Base-by-base conservation (phyloP, 1,140 invertebrate species). In the Drosophila eugracilis region DNA sequence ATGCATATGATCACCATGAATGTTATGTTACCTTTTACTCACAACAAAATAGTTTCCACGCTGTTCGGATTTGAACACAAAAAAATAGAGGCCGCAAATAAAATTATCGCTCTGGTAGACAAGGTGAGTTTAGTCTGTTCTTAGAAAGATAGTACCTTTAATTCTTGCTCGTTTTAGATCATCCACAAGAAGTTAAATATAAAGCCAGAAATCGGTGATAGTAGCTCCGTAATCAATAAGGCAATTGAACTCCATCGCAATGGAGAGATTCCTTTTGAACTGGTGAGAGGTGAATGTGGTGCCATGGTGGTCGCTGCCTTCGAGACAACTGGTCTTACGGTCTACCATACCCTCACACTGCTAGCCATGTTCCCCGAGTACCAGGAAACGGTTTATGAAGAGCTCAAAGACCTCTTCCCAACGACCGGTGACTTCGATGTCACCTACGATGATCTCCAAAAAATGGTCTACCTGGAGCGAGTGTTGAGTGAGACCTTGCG, bases 381-480 rank as follows among this genome's bases (percentile, higher is more conserved):
- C 59, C 93, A 96, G 92, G 81, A 93, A 5, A 93, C 92, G 78
- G 89, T 93, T 2, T 93, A 93, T 37, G 91, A 94, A 30, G 96
- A 96, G 90, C 71, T 95, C 32, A 90, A 92, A 39, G 41, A 83
- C 15, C 91, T 96, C 4, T 94, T 94, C 83, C 94, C 93, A 19
- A 30, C 54, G 5, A 60, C 89, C 24, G 81, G 71, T 1, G 76
- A 92, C 45, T 76, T 91, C 19, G 80, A 92, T n/a, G 90, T 92
- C 0, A 93, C 92, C 4, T 92, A 92, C 59, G 92, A 93, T 5
- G 94, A 95, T 45, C 59, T 94, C 0, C 78, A 92, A 26, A 75
- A 93, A 44, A 93, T 96, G 93, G 93, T 93, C 28, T 94, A 95
- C 67, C 91, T 95, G 15, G 94, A 95, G 57, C 92, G 93, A 59